Base-by-base conservation (phyloP, 2,888 invertebrate species). In the Noctua comes region DNA sequence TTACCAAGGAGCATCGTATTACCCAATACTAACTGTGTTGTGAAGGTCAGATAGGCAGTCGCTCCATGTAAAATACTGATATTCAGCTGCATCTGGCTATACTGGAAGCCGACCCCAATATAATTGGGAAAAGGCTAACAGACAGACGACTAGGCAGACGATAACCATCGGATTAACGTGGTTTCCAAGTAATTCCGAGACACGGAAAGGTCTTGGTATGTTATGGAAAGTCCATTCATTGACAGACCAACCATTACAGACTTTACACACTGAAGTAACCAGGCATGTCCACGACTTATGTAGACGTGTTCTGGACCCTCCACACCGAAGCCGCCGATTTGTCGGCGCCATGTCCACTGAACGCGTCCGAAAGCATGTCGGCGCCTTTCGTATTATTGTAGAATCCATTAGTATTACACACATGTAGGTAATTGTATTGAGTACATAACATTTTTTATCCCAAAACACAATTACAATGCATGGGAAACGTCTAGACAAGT, bases 401-500 rank as follows among this genome's bases (percentile, higher is more conserved):
- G 64, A 43, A 66, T 43, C 43, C 16, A 43, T 64, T 36, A 64
- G 31, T 31, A 10, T 36, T 27, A 27, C 59, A 57, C 24, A 10
- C 31, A 31, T 31, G 31, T 62, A 40, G 43, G 51, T 66, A 21
- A 68, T 51, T 7, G 13, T 31, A 68, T 68, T 62, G 68, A 68
- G 68, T n/a, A 27, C 1, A 36, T 46, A 64, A 24, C 64, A n/a
- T 24, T 64, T 18, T 76, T 64, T 43, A 72, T 64, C 31, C 72
- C 48, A 72, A 68, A 81, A 81, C 80, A 76, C 68, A 71, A 76
- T 64, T 57, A 65, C 5, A 65, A 59, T 65, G 16, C 24, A 59
- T 70, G 77, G 69, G 46, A 69, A 77, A 18, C 2, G 40, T 69
- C 68, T 64, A 76, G 57, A 72, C 48, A 43, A 64, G n/a, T 51